These are phyloP conservation scores for Cephus sareptanus DNA, from an alignment of 2,888 invertebrate genomes.

Conservation along the genomic window DNA sequence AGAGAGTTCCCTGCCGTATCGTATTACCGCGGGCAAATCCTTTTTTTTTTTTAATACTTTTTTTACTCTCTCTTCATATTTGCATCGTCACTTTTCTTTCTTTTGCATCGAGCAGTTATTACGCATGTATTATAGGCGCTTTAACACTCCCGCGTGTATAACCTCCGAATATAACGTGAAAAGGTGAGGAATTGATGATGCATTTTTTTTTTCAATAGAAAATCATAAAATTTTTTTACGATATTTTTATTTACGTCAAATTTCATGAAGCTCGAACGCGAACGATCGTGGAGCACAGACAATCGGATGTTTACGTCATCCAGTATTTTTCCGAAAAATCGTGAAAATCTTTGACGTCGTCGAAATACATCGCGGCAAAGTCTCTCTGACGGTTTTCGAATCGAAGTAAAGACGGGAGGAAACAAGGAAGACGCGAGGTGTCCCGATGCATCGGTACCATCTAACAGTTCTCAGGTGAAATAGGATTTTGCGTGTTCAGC, in stretches of 20 bases:
- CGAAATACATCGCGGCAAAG: background rate
- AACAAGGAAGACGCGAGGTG: too few species aligned
- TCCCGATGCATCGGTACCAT: background rate
- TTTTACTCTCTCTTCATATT: slow-evolving; percentile 25
- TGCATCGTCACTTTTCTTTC: slow-evolving; percentile 32
- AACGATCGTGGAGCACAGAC: background rate
- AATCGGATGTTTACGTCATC: background rate
- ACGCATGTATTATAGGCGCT: slow-evolving; percentile 50
- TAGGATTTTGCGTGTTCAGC: slow-evolving; percentile 63
- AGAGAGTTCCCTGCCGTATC: slow-evolving; percentile 47
- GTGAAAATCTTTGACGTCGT: background rate
- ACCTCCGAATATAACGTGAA: background rate
- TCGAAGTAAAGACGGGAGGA: background rate
- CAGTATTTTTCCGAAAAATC: background rate
- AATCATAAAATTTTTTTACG: background rate
- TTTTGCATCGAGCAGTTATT: slow-evolving; percentile 48
- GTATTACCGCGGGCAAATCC: slow-evolving; percentile 56
- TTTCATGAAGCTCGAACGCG: background rate
- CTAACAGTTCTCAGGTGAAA: slow-evolving; percentile 39
- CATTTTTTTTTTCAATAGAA: background rate
- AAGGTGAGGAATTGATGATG: background rate
- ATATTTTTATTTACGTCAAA: background rate
- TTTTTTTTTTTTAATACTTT: slow-evolving; percentile 26
- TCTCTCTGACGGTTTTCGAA: background rate
- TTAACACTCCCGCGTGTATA: slow-evolving; percentile 25